phyloP scores from a whole-genome alignment of 2,113 vertebrate species.

The Ammodramus savannarum region DNA sequence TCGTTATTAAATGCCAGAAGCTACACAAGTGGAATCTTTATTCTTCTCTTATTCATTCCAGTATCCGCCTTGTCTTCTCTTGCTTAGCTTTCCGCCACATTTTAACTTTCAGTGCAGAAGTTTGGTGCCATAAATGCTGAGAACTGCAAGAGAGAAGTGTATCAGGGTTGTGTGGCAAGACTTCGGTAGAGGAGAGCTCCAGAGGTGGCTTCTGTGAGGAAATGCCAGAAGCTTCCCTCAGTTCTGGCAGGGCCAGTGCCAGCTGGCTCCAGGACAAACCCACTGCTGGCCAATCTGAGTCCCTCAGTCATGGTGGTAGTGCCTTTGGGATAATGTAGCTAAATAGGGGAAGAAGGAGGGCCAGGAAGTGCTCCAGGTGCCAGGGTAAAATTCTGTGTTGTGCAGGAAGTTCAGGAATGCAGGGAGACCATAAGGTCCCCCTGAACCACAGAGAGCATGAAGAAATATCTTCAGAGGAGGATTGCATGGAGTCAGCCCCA shows the following conservation, averaged over 20 bases:
- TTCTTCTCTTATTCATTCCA: background rate
- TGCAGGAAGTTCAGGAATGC: background rate
- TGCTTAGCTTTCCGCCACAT: background rate
- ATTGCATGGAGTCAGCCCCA: background rate
- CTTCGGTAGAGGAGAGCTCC: background rate
- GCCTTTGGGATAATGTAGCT: fast-evolving
- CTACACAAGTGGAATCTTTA: background rate
- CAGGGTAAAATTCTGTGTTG: background rate
- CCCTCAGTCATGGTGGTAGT: fast-evolving
- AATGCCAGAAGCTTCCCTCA: background rate
- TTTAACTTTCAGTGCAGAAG: background rate
- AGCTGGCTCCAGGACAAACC: background rate
- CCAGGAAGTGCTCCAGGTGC: background rate
- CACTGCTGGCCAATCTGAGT: background rate
- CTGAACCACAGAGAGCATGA: background rate
- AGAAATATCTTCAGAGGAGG: background rate
- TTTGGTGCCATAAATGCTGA: background rate
- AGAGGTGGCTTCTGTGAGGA: background rate
- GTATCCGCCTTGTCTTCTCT: background rate
- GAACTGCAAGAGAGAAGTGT: background rate
- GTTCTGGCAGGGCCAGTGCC: background rate
- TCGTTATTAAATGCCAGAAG: background rate
- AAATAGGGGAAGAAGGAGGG: too few species aligned
- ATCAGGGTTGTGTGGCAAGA: background rate
- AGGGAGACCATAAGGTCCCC: background rate